These are phyloP conservation scores for Tympanuchus pallidicinctus DNA, from an alignment of 2,113 vertebrate species.

Conservation along the genomic window DNA sequence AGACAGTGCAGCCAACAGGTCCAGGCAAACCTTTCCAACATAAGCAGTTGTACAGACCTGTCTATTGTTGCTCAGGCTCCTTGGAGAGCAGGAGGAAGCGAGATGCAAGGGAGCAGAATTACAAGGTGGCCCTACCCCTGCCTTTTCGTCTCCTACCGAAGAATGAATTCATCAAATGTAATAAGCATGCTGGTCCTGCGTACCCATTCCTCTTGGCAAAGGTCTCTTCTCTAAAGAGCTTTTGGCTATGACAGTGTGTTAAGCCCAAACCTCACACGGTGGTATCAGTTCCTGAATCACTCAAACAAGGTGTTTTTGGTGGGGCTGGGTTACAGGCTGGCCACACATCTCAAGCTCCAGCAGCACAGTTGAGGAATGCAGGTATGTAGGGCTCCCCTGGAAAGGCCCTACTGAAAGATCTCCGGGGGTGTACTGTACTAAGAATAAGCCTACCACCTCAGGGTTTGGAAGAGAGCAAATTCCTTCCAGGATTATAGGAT, in stretches of 20 bases:
- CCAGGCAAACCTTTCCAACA: background rate
- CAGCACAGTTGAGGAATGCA: slow-evolving; percentile 17
- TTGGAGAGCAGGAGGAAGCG: accelerated
- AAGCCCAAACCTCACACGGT: background rate
- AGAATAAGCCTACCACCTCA: slow-evolving; percentile 69
- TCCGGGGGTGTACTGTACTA: slow-evolving; percentile 70
- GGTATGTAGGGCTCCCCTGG: slow-evolving; percentile 36
- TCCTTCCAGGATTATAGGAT: slow-evolving; percentile 90
- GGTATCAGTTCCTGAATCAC: background rate
- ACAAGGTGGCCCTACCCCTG: background rate
- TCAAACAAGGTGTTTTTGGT: background rate
- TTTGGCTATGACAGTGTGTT: background rate
- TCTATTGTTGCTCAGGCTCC: background rate
- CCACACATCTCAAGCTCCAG: background rate
- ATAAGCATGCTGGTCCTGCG: accelerated
- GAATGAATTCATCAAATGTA: background rate
- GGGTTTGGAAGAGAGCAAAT: slow-evolving; percentile 83
- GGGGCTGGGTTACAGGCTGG: background rate
- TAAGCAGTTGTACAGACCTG: background rate
- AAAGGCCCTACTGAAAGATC: slow-evolving; percentile 49
- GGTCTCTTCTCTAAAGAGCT: background rate
- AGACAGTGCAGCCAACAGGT: background rate
- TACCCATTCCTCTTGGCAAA: background rate
- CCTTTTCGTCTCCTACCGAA: background rate
- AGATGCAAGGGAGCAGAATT: background rate